A percentile compares a stretch with the other conserved stretches of the same genome.
These are phyloP conservation scores for Lucifuga dentata DNA, from an alignment of 2,113 vertebrate genomes.

Conservation along the genomic window DNA sequence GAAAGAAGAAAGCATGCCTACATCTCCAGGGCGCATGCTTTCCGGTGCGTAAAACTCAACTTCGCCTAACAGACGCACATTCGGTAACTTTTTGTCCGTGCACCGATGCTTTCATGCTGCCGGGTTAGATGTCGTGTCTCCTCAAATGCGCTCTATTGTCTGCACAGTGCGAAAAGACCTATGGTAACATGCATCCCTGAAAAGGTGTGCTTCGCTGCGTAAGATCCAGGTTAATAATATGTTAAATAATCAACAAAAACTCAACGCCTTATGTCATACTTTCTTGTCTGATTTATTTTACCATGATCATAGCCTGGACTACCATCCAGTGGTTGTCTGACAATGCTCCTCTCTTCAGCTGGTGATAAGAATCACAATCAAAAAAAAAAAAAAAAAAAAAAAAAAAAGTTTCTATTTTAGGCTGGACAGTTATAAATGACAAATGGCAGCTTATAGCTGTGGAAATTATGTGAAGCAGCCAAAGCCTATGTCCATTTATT, in stretches of 20 bases:
- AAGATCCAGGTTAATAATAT: slow-evolving; percentile 26
- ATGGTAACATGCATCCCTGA: slow-evolving; percentile 37
- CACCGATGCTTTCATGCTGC: slow-evolving; percentile 47
- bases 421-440: too few relatives aligned
- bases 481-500: slow-evolving; percentile 25
- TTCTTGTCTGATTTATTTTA: slow-evolving; percentile 19
- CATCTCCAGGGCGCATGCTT: slow-evolving; percentile 46
- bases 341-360: slow-evolving; percentile 22
- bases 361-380: slow-evolving; percentile 30
- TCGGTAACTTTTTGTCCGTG: slow-evolving; percentile 51
- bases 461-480: not conserved
- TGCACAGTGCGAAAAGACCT: not conserved
- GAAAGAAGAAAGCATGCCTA: slow-evolving; percentile 5
- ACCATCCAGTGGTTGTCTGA: not conserved
- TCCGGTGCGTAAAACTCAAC: slow-evolving; percentile 49
- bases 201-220: slow-evolving; percentile 9
- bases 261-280: slow-evolving; percentile 48
- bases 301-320: slow-evolving; percentile 3
- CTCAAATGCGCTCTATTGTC: not conserved
- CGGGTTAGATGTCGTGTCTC: slow-evolving; percentile 20
- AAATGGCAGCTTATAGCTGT: too few relatives aligned
- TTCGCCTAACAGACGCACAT: slow-evolving; percentile 34
- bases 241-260: slow-evolving; percentile 63
- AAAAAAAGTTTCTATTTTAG: too few relatives aligned
- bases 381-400: not conserved